phyloP scores from a whole-genome alignment of 2,797 vertebrate genomes.

The Galago senegalensis region DNA sequence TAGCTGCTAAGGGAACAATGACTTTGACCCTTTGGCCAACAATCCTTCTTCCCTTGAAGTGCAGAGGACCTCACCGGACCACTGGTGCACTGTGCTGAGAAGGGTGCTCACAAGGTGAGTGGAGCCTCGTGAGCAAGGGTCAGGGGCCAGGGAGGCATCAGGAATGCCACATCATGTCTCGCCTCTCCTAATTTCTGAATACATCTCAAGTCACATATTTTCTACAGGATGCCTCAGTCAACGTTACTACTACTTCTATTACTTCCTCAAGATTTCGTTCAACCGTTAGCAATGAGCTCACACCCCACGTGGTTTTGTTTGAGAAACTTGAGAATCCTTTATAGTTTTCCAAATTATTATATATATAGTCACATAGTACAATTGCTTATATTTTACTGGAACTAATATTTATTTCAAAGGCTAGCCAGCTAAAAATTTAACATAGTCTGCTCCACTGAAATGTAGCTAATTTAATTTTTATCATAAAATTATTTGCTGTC shows the following conservation, averaged over 20 bases:
- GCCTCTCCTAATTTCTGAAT: neutral
- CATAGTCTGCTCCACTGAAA: neutral
- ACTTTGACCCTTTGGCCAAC: neutral
- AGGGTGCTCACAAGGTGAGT: neutral
- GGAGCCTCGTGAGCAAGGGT: neutral
- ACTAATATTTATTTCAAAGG: slow-evolving; percentile 51
- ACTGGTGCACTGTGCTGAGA: neutral
- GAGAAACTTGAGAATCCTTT: neutral
- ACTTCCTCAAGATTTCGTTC: neutral
- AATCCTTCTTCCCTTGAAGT: neutral
- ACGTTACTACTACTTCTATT: neutral
- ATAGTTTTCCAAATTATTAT: neutral
- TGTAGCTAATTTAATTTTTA: slow-evolving; percentile 20
- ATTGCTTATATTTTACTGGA: neutral
- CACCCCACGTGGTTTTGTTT: neutral
- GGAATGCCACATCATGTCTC: neutral
- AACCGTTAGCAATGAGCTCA: slow-evolving; percentile 17
- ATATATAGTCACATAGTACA: neutral
- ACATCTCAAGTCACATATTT: slow-evolving; percentile 22
- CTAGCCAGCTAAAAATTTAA: neutral
- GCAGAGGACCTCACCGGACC: neutral
- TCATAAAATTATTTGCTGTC: neutral
- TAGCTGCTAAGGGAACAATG: neutral
- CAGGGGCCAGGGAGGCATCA: neutral
- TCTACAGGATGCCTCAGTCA: neutral